A percentile compares a stretch with the other conserved stretches of the same genome.
These are phyloP conservation scores for Machaerirhynchus nigripectus DNA, from an alignment of 2,113 vertebrate genomes.

Conservation along the genomic window DNA sequence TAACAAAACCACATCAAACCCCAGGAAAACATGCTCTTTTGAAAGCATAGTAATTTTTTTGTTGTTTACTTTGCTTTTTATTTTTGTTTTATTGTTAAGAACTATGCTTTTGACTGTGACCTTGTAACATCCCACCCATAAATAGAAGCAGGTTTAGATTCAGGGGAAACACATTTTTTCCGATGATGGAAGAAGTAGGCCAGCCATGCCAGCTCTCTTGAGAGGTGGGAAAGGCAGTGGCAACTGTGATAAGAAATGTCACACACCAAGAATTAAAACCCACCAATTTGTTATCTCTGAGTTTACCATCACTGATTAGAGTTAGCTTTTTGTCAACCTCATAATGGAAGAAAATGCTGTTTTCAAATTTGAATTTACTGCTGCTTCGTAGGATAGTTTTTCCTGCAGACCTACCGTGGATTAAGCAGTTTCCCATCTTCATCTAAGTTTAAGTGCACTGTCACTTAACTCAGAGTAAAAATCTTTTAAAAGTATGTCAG, in stretches of 20 bases:
- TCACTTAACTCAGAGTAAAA: background rate
- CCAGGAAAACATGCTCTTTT: background rate
- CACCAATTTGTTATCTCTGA: background rate
- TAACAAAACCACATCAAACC: background rate
- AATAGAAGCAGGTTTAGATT: slow-evolving; percentile 24
- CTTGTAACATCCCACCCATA: background rate
- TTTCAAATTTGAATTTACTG: background rate
- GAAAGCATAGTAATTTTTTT: background rate
- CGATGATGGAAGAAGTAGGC: background rate
- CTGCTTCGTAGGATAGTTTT: background rate
- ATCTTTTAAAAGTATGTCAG: background rate
- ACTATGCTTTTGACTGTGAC: background rate
- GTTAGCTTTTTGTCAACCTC: background rate
- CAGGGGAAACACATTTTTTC: slow-evolving; percentile 35
- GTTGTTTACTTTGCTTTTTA: background rate
- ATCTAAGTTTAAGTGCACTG: background rate
- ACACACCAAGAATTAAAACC: background rate
- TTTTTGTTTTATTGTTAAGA: slow-evolving; percentile 20
- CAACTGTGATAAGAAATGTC: background rate
- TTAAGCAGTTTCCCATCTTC: background rate
- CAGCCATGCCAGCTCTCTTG: background rate
- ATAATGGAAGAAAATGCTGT: background rate
- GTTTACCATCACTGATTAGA: background rate
- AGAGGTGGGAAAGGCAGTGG: background rate
- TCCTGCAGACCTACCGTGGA: background rate